Evolutionary conservation across 2,113 vertebrate genomes (phyloP), one percentile per base, ranked within the genome.

Genomic region (Notiomystis cincta): DNA sequence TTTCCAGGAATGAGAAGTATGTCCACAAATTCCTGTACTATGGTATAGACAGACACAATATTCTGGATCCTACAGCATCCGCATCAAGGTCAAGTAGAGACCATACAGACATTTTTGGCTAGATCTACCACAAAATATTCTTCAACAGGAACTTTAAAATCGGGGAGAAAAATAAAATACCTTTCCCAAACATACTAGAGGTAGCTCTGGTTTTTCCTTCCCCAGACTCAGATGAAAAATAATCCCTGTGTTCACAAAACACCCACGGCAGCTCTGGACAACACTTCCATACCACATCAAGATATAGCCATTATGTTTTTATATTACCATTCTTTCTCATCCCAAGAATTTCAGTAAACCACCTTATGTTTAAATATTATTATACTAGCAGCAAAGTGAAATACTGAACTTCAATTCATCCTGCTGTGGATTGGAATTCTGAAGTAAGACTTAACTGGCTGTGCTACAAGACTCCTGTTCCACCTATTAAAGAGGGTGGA

Each of bases 1-100:
- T 95, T 95, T 88, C 94, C 76, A 87, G 91, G 65, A 92, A 96
- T 88, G 78, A 90, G 37, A 96, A 96, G 80, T 54, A 96, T 40
- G 82, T 84, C 47, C 89, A 82, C 84, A 95, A 91, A 93, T 96
- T 93, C 73, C 86, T 88, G 33, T 37, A 44, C 72, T 91, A 90
- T 8, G 15, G 40, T 94, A 97, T 40, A 56, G 83, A 53, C 58
- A 93, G 66, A 90, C 45, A 89, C 42, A 60, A 42, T 57, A 80
- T 83, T 95, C 65, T 96, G 81, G 78, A 85, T 94, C 80, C 35
- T 33, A 72, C 64, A 25, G 47, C 33, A 30, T 75, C 47, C 0
- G 3, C 69, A 93, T 86, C 65, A 91, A 96, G 94, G 75, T 96
- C 92, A 94, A 84, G 33, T 40, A 61, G 57, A 95, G 66, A 94